Evolutionary conservation across 2,113 vertebrate species (phyloP).

Genomic region (Scophthalmus maximus): DNA sequence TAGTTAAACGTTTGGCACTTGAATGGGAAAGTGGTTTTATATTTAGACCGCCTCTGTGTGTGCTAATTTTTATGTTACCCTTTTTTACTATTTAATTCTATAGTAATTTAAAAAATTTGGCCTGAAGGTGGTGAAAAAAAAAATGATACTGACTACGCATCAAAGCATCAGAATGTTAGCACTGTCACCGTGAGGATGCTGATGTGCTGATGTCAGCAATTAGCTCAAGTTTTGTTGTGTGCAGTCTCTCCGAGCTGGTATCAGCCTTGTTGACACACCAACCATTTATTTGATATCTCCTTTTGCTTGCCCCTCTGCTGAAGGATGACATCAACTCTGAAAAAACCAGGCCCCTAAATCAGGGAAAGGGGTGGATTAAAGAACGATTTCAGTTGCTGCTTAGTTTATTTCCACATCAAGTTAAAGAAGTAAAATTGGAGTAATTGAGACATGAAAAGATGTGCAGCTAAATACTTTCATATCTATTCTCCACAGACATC

Average conservation of each 20-base stretch:
- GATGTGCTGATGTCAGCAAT: neutral
- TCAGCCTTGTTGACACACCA: too few relatives aligned
- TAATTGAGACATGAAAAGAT: slow-evolving; percentile 59
- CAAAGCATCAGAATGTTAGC: neutral
- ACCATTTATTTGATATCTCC: neutral
- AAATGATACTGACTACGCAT: neutral
- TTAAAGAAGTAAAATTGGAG: neutral
- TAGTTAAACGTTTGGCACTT: neutral
- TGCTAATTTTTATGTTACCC: neutral
- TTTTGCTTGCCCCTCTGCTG: neutral
- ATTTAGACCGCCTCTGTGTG: too few relatives aligned
- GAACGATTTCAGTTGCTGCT: neutral
- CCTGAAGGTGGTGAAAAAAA: neutral
- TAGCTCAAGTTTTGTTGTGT: neutral
- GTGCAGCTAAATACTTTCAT: slow-evolving; percentile 36
- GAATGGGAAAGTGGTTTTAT: neutral
- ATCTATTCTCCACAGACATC: slow-evolving; percentile 60
- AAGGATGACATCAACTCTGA: neutral
- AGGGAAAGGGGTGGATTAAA: neutral
- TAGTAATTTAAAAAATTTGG: neutral
- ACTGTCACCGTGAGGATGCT: neutral
- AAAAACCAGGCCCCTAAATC: neutral
- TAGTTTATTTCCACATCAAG: neutral
- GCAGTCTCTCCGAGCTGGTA: too few relatives aligned
- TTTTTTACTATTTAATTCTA: neutral